phyloP scores from a whole-genome alignment of 1,140 invertebrate genomes.

The Drosophila dunni region DNA sequence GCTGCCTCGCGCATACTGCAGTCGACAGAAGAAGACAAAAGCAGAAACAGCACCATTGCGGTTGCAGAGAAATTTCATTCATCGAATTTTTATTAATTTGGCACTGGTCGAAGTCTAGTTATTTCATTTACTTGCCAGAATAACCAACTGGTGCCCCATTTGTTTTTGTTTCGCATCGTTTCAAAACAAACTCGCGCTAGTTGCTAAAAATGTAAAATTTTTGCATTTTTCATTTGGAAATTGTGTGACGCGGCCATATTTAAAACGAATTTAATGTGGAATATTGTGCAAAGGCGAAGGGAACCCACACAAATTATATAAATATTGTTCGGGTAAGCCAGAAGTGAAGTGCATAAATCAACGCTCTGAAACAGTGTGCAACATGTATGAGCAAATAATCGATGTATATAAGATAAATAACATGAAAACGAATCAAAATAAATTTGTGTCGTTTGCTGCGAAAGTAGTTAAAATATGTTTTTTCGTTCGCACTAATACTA shows the following conservation, averaged over 20 bases:
- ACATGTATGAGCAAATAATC: constrained; percentile 43
- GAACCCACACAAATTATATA: constrained; percentile 67
- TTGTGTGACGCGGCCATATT: constrained; percentile 80
- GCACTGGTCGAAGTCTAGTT: constrained; percentile 63
- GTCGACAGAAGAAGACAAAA: constrained; percentile 80
- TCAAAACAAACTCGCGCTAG: constrained; percentile 52
- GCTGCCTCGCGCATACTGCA: constrained; percentile 57
- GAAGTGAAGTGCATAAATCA: background rate
- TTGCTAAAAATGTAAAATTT: constrained; percentile 66
- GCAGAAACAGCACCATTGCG: constrained; percentile 65
- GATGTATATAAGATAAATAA: background rate
- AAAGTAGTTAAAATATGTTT: constrained; percentile 69
- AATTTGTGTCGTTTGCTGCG: constrained; percentile 61
- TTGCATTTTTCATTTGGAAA: constrained; percentile 38
- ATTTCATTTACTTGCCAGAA: constrained; percentile 73
- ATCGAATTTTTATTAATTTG: constrained; percentile 76
- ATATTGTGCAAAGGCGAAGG: constrained; percentile 45
- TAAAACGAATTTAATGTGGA: constrained; percentile 63
- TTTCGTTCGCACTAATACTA: constrained; percentile 74
- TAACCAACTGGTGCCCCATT: constrained; percentile 71
- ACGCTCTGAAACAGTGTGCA: constrained; percentile 35
- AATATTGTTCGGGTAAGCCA: constrained; percentile 59
- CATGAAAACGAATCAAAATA: constrained; percentile 37
- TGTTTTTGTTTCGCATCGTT: constrained; percentile 62
- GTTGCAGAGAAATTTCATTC: constrained; percentile 69